These are phyloP conservation scores for Portevinia maculata DNA, from an alignment of 2,888 invertebrate genomes.

Conservation along the genomic window DNA sequence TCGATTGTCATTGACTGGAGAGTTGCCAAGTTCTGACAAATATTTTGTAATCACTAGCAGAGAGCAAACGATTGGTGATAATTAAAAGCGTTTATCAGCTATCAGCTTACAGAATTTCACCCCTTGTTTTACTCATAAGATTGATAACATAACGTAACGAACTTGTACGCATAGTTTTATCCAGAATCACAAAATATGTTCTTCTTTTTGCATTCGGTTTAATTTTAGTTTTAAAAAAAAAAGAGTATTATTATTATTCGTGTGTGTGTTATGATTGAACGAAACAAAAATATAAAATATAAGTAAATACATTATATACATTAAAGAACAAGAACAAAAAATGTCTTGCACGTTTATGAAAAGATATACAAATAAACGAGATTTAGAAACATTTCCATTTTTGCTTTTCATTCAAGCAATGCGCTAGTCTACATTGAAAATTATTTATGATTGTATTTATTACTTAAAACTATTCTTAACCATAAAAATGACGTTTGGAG, in stretches of 20 bases:
- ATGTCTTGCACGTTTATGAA: conserved; percentile 46
- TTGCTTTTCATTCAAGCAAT: neutral
- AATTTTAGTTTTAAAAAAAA: conserved; percentile 37
- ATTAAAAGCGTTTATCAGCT: no score
- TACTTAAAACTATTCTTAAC: neutral
- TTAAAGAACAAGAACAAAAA: conserved; percentile 10
- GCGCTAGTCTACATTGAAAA: neutral
- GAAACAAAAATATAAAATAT: conserved; percentile 33
- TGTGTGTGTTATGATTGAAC: conserved; percentile 58
- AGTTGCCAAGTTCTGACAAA: no score
- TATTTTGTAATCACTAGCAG: no score
- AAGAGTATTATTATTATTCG: conserved; percentile 34
- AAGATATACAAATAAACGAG: conserved; percentile 57
- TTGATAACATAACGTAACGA: neutral
- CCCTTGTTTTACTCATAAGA: no score
- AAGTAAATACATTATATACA: conserved; percentile 19
- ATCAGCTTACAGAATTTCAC: no score
- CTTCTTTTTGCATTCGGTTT: conserved; percentile 39
- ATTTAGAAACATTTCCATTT: conserved; percentile 18
- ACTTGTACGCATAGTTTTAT: conserved; percentile 1
- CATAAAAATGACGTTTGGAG: conserved; percentile 77
- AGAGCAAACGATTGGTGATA: no score
- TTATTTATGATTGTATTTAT: neutral
- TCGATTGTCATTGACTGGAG: no score
- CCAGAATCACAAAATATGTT: conserved; percentile 11